Evolutionary conservation across 2,888 invertebrate species (phyloP).

Genomic region (Lepidocyrtinus sp.): DNA sequence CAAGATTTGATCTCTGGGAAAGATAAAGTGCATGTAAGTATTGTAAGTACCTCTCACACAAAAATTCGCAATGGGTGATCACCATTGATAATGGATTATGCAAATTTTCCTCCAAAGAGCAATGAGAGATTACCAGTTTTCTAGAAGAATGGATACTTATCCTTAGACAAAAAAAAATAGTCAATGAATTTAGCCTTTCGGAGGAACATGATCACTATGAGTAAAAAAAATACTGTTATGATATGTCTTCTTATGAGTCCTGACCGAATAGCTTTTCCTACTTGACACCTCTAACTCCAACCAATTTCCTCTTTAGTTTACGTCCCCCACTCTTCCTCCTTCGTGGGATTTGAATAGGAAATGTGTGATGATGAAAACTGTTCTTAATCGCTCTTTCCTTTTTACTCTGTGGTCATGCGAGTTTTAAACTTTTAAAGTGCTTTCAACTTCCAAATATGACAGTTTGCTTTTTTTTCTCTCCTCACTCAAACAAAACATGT

Average conservation of each 20-base stretch:
- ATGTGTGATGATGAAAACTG: background rate
- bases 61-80: conserved; percentile 30
- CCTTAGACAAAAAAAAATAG: conserved; percentile 1
- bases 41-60: background rate
- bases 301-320: background rate
- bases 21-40: conserved; percentile 16
- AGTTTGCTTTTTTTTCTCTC: background rate
- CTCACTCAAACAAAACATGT: too few species aligned
- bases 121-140: background rate
- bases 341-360: background rate
- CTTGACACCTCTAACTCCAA: background rate
- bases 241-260: background rate
- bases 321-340: background rate
- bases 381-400: background rate
- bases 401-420: background rate
- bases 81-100: conserved; percentile 36
- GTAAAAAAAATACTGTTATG: conserved; percentile 9
- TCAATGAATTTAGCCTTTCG: background rate
- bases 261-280: background rate
- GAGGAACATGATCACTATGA: background rate
- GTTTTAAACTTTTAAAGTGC: background rate
- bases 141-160: conserved; percentile 6
- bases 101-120: conserved; percentile 12
- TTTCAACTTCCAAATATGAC: background rate
- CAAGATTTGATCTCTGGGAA: conserved; percentile 18